Evolutionary conservation across 2,113 vertebrate genomes (phyloP), one percentile per base, ranked within the genome.

Genomic region (Crotophaga sulcirostris): DNA sequence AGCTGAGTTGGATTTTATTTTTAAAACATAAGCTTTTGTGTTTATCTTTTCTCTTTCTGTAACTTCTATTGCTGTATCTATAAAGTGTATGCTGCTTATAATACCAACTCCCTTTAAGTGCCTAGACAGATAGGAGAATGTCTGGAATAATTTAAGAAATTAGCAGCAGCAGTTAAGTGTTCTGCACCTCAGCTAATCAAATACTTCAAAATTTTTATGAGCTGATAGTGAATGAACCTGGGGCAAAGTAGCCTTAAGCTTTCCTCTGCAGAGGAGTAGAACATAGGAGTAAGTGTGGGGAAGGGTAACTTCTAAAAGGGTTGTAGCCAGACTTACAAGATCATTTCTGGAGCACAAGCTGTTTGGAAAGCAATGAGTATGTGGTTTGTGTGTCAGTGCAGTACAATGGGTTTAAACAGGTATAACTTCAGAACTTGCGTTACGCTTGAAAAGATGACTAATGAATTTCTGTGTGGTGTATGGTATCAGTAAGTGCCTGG

Each of bases 21-120:
- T 7, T n/a, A 34, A 66, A 72, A n/a, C 34, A 17, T 3, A n/a
- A 17, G 5, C 52, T 74, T 70, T 60, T n/a, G 54, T 67, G 52
- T 85, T 93, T 76, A n/a, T 96, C 85, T 62, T 90, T 87, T 33
- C 45, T 90, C 55, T n/a, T 93, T 42, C 68, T 87, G 33, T 85
- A 77, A 83, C 51, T 95, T 87, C 51, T 88, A 26, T 74, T 84
- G 44, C 74, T 68, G 33, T 83, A 78, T 84, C 78, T 82, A 18
- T 77, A 77, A 93, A 83, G 87, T 85, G 26, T 87, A 59, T 0
- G 2, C 73, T 86, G 62, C 87, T 97, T 36, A 31, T 79, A 34
- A 42, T 89, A 82, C 70, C 13, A 73, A 14, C 75, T 87, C n/a
- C 63, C 34, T 89, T 68, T 73, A 69, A 94, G 28, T 55, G 78